Percentiles rank a stretch among this genome's conserved stretches.
Conservation (phyloP, 2,888 invertebrate species). For the Danaus chrysippus region DNA sequence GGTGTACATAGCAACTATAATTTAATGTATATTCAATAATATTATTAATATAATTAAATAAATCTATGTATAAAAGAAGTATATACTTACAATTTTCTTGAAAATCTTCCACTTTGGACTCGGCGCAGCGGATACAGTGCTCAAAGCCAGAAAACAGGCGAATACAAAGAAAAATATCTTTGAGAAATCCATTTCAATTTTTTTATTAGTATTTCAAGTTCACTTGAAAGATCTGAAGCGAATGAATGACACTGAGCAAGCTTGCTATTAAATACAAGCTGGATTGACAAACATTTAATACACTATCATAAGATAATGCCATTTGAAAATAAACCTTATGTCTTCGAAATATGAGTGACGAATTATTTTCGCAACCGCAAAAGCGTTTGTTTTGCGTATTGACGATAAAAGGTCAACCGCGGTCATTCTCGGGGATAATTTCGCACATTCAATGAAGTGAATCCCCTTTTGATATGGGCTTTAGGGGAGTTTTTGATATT, state of each 20-base stretch:
- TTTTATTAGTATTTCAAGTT: conserved; percentile 16
- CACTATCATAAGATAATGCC: neutral
- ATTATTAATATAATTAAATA: neutral
- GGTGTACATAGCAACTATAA: neutral
- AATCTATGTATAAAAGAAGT: conserved; percentile 8
- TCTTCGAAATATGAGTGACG: neutral
- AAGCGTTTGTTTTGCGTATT: neutral
- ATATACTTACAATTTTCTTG: conserved; percentile 54
- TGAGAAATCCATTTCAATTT: conserved; percentile 32
- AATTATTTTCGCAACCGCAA: neutral
- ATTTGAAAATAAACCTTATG: conserved; percentile 10
- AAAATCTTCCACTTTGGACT: conserved; percentile 51
- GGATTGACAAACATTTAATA: conserved; percentile 14
- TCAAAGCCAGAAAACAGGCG: conserved; percentile 34
- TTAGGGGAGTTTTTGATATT: conserved; percentile 4
- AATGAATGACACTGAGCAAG: conserved; percentile 10
- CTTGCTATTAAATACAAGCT: conserved; percentile 22
- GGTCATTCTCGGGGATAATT: neutral
- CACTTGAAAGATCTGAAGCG: conserved; percentile 7
- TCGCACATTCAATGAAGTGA: conserved; percentile 2
- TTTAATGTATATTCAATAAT: neutral
- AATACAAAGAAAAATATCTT: conserved; percentile 34
- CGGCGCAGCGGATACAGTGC: conserved; percentile 46
- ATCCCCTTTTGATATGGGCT: neutral
- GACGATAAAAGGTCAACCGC: conserved; percentile 8